These are phyloP conservation scores for Guaruba guarouba DNA, from an alignment of 2,113 vertebrate genomes.

Conservation along the genomic window DNA sequence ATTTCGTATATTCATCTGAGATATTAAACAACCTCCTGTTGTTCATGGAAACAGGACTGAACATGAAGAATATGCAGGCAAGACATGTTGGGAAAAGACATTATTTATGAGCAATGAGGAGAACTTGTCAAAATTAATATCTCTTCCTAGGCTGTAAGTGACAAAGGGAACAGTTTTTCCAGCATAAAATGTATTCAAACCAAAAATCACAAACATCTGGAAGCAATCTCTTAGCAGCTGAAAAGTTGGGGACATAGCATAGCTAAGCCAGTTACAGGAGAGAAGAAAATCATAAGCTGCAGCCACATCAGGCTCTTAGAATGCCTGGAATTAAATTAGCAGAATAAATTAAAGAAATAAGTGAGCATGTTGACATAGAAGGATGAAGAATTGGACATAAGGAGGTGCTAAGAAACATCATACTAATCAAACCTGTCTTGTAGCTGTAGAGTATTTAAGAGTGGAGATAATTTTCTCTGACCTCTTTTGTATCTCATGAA, in stretches of 20 bases:
- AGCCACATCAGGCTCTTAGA: background rate
- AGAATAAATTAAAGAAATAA: background rate
- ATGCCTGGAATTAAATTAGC: background rate
- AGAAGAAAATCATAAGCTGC: background rate
- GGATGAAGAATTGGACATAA: background rate
- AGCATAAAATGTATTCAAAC: background rate
- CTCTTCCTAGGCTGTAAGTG: background rate
- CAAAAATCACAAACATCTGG: background rate
- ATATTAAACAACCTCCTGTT: background rate
- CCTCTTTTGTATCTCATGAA: background rate
- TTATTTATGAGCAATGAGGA: background rate
- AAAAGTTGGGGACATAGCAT: background rate
- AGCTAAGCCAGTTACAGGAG: background rate
- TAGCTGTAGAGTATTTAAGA: background rate
- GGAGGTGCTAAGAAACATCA: background rate
- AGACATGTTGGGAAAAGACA: background rate
- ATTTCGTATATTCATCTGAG: background rate
- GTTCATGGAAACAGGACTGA: background rate
- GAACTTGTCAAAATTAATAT: conserved; percentile 21
- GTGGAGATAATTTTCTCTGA: background rate
- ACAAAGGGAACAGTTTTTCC: background rate
- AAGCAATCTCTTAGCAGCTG: background rate
- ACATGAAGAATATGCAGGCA: background rate
- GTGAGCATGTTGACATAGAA: background rate
- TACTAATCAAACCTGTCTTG: background rate